Conservation (phyloP, 2,797 vertebrate species). For the Phataginus tricuspis region DNA sequence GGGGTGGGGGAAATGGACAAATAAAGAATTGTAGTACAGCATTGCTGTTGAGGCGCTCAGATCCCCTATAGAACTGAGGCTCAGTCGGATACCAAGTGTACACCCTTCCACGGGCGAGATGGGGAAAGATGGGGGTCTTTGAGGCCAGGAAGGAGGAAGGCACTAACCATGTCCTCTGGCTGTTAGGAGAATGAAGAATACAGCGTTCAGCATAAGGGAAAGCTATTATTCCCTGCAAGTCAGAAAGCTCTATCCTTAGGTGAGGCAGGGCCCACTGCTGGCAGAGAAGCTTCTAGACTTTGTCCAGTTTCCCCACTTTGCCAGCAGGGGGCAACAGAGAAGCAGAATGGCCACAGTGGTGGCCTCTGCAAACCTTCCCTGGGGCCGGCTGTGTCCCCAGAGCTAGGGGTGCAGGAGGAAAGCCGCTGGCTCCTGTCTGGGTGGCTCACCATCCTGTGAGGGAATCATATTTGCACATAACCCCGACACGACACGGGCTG, state of each 20-base stretch:
- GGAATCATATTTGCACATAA: not conserved
- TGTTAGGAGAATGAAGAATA: not conserved
- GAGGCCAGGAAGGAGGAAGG: not conserved
- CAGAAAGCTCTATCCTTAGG: not conserved
- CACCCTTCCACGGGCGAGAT: not conserved
- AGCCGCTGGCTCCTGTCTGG: no score
- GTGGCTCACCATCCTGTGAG: not conserved
- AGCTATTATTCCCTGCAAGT: not conserved
- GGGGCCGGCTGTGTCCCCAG: not conserved
- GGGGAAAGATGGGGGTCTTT: not conserved
- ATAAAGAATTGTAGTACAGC: not conserved
- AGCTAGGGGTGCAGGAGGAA: no score
- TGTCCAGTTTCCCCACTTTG: not conserved
- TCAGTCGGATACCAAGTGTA: not conserved
- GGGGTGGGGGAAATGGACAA: not conserved
- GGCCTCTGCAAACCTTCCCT: not conserved
- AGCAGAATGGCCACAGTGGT: not conserved
- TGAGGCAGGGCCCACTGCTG: no score
- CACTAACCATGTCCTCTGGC: not conserved
- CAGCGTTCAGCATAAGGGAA: not conserved
- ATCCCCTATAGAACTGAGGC: not conserved
- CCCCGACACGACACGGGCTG: not conserved
- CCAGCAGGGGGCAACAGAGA: constrained; percentile 41
- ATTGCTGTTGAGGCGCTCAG: not conserved
- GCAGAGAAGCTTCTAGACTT: not conserved